phyloP scores from a whole-genome alignment of 2,888 invertebrate species.

The Epinotia brunnichana region DNA sequence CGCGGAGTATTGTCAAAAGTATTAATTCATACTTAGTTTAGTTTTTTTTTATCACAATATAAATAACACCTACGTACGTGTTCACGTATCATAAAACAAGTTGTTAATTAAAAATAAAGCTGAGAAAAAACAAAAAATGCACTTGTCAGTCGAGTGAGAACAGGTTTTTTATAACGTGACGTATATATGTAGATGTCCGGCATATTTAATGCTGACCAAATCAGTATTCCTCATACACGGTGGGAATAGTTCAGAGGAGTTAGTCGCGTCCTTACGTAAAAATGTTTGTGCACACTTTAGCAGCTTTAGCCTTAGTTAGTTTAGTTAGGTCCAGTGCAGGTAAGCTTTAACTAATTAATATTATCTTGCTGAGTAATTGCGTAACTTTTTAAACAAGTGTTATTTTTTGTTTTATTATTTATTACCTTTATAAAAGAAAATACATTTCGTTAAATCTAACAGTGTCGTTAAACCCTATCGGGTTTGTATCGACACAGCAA shows the following conservation, averaged over 20 bases:
- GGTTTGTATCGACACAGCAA: too few species aligned
- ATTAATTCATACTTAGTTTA: too few species aligned
- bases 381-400: not conserved
- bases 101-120: not conserved
- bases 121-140: not conserved
- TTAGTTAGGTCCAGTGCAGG: slow-evolving; percentile 24
- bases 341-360: not conserved
- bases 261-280: slow-evolving; percentile 7
- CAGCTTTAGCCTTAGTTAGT: slow-evolving; percentile 4
- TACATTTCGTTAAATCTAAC: too few species aligned
- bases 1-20: too few species aligned
- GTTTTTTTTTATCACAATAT: too few species aligned
- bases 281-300: slow-evolving; percentile 19
- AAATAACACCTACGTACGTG: too few species aligned
- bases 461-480: too few species aligned
- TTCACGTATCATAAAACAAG: too few species aligned
- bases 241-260: not conserved
- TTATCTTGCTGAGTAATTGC: not conserved
- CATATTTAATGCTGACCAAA: slow-evolving; percentile 19
- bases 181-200: not conserved
- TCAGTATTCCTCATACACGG: slow-evolving; percentile 4
- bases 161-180: slow-evolving; percentile 11
- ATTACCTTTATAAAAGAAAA: too few species aligned
- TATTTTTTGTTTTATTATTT: too few species aligned
- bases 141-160: not conserved